Percentiles rank a stretch among this genome's conserved stretches.
Conservation (phyloP, 2,113 vertebrate species). For the cattle (Bos taurus) region ARS-UCD2.0 NC_037350.1:31526501-31527000, state of each 20-base stretch:
- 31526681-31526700: neutral
- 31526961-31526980: neutral
- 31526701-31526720: neutral
- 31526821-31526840: neutral
- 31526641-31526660: neutral
- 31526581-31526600: neutral
- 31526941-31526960: neutral
- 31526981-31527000: neutral
- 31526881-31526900: neutral
- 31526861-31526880: neutral
- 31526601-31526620: neutral
- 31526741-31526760: neutral
- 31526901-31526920: neutral
- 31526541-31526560: neutral
- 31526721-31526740: neutral
- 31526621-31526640: neutral
- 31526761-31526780: neutral
- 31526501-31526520: neutral
- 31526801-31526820: neutral
- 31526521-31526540: neutral
- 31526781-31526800: neutral
- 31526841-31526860: neutral
- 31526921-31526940: neutral
- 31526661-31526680: neutral
- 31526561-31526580: neutral